Percentiles rank a stretch among this genome's conserved stretches.
Conservation (phyloP, 30 jellyfish, hydroid and myxozoan species). For the Chrysaora quinquecirrha region DNA sequence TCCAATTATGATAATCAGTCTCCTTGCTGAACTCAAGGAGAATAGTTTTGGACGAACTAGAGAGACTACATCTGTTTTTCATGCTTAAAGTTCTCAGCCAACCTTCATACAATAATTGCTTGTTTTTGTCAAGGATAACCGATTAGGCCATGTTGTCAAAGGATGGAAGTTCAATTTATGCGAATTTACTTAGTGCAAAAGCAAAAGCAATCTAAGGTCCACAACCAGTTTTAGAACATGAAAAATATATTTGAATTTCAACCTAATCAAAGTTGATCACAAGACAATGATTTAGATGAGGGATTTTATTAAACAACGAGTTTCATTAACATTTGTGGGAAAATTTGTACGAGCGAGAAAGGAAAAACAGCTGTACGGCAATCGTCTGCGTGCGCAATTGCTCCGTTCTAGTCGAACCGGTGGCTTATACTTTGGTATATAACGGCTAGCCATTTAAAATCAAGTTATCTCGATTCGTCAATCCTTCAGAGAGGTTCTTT, state of each 20-base stretch:
- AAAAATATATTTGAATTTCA: neutral
- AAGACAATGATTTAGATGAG: neutral
- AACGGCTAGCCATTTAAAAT: neutral
- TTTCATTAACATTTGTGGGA: slow-evolving; percentile 73
- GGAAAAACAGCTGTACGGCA: slow-evolving; percentile 69
- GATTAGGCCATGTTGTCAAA: no score
- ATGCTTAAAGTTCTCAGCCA: no score
- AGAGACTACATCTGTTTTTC: no score
- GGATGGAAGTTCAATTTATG: no score
- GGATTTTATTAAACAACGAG: slow-evolving; percentile 43
- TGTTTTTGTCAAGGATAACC: no score
- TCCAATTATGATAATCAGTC: no score
- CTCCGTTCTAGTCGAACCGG: slow-evolving; percentile 19
- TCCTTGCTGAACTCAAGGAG: no score
- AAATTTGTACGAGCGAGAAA: slow-evolving; percentile 35
- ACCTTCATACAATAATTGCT: no score
- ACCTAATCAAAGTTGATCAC: neutral
- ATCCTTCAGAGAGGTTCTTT: neutral
- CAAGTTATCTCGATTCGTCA: neutral
- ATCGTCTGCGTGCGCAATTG: slow-evolving; percentile 67
- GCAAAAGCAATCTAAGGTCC: no score
- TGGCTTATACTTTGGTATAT: neutral
- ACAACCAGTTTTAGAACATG: no score
- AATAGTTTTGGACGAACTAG: no score
- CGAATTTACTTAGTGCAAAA: no score